Conservation (phyloP, 2,888 invertebrate genomes). For the Spialia ferax region DNA sequence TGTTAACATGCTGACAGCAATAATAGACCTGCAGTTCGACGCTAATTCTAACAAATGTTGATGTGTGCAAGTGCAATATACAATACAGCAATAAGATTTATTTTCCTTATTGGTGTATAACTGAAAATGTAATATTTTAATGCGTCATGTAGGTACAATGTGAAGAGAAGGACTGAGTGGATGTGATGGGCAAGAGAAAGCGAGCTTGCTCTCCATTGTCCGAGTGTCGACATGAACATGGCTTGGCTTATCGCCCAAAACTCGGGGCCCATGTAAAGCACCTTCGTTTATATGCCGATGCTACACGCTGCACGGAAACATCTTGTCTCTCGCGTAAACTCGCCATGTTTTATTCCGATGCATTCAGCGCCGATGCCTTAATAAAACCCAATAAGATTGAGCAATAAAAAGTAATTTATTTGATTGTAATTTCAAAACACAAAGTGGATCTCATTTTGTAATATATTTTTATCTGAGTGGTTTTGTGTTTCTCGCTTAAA, state of each 20-base stretch:
- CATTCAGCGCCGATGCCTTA: conserved; percentile 84
- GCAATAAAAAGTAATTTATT: conserved; percentile 87
- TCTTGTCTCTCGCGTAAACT: conserved; percentile 80
- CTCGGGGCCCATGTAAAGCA: conserved; percentile 75
- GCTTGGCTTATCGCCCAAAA: conserved; percentile 76
- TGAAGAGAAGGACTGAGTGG: not conserved
- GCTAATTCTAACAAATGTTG: conserved; percentile 51
- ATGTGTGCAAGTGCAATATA: no score
- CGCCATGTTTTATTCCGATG: conserved; percentile 82
- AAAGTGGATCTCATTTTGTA: conserved; percentile 85
- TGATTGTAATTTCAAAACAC: conserved; percentile 87
- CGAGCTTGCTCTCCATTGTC: conserved; percentile 58
- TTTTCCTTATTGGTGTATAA: not conserved
- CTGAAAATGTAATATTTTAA: not conserved
- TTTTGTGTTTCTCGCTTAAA: conserved; percentile 76
- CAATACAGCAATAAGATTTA: not conserved
- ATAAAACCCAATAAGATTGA: conserved; percentile 86
- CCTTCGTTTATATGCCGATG: conserved; percentile 66
- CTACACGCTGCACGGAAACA: conserved; percentile 66
- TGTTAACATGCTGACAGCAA: conserved; percentile 53
- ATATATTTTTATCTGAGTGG: conserved; percentile 85
- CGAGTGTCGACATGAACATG: conserved; percentile 67
- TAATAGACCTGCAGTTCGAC: conserved; percentile 56
- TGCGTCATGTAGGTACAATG: not conserved
- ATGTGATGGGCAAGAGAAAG: conserved; percentile 43